A percentile compares a stretch with the other conserved stretches of the same genome.
These are phyloP conservation scores for Atherix ibis DNA, from an alignment of 2,888 invertebrate genomes.

Conservation along the genomic window DNA sequence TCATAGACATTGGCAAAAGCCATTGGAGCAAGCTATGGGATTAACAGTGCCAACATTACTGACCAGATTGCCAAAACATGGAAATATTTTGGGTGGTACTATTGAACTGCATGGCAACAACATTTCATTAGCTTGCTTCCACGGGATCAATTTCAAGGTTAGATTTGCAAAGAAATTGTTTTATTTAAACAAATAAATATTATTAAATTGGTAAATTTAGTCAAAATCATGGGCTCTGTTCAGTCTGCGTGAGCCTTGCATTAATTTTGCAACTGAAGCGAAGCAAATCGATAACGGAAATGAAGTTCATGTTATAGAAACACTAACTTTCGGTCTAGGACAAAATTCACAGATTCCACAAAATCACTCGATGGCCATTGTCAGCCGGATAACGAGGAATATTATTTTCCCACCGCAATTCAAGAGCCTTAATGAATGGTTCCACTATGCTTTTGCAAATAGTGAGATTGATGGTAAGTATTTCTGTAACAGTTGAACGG, in stretches of 20 bases:
- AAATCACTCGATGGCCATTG: constrained; percentile 86
- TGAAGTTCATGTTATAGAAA: constrained; percentile 77
- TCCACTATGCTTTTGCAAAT: constrained; percentile 88
- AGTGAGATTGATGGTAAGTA: constrained; percentile 79
- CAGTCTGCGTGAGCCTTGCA: constrained; percentile 80
- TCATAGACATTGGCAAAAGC: constrained; percentile 91
- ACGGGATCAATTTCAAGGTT: constrained; percentile 84
- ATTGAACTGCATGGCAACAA: constrained; percentile 80
- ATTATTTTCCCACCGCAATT: constrained; percentile 92
- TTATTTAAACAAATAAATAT: neutral
- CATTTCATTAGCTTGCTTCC: constrained; percentile 90
- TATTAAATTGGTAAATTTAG: constrained; percentile 10
- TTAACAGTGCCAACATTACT: constrained; percentile 59
- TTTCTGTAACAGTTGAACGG: neutral
- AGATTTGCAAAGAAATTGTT: constrained; percentile 14
- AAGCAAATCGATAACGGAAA: constrained; percentile 62
- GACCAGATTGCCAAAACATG: constrained; percentile 48
- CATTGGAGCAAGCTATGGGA: constrained; percentile 64
- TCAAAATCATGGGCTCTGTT: constrained; percentile 94
- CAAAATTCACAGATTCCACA: constrained; percentile 48
- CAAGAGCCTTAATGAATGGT: constrained; percentile 89
- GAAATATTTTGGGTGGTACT: constrained; percentile 74
- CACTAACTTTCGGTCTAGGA: constrained; percentile 76
- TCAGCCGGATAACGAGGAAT: constrained; percentile 80
- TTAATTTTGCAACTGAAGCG: constrained; percentile 85